phyloP scores from a whole-genome alignment of 2,113 vertebrate genomes.

The Phyllostomus discolor region DNA sequence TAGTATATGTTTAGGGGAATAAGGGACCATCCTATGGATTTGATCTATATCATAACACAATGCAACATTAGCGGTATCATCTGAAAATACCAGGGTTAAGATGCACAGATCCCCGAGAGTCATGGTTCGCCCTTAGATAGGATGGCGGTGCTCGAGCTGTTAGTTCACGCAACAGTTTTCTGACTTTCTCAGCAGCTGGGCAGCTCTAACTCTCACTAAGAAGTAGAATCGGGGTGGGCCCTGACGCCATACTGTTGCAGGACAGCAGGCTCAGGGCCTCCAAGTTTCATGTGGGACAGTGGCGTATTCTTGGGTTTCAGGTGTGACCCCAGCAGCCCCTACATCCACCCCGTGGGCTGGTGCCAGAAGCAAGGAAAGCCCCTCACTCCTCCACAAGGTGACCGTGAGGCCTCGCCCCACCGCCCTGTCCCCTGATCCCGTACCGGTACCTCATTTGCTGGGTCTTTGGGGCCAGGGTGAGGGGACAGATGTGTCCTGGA shows the following conservation, averaged over 20 bases:
- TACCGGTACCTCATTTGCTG: not conserved
- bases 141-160: not conserved
- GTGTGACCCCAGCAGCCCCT: slow-evolving; percentile 97
- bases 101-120: not conserved
- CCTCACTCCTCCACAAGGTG: slow-evolving; percentile 97
- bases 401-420: slow-evolving; percentile 28
- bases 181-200: not conserved
- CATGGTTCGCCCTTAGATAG: not conserved
- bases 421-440: not conserved
- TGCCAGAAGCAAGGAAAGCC: slow-evolving; percentile 94
- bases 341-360: slow-evolving; percentile 98
- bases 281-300: not conserved
- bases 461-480: not conserved
- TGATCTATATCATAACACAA: not conserved
- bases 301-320: slow-evolving; percentile 76
- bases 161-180: not conserved
- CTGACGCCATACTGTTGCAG: not conserved
- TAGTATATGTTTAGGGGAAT: not conserved
- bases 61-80: not conserved
- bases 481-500: not conserved
- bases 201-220: not conserved
- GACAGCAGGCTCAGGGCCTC: not conserved
- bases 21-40: not conserved
- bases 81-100: not conserved
- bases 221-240: not conserved